These are phyloP conservation scores for Acleris holmiana DNA, from an alignment of 2,888 invertebrate species.

Conservation along the genomic window DNA sequence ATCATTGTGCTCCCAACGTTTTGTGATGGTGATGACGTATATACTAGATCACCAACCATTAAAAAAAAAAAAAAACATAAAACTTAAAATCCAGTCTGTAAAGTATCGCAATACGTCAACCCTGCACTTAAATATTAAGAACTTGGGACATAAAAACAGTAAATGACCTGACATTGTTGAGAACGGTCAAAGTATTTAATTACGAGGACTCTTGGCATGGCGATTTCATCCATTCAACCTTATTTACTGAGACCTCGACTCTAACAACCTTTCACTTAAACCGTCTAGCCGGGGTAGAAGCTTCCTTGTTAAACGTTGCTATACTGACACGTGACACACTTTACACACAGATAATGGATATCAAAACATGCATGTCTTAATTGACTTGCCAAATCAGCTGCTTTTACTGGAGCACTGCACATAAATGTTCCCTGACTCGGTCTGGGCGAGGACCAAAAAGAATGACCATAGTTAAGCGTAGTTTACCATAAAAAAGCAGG, in stretches of 20 bases:
- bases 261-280: slow-evolving; percentile 27
- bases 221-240: slow-evolving; percentile 52
- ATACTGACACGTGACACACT: slow-evolving; percentile 19
- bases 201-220: slow-evolving; percentile 57
- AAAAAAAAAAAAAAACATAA: no score
- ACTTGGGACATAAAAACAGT: slow-evolving; percentile 48
- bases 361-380: slow-evolving; percentile 19
- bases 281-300: slow-evolving; percentile 17
- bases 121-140: slow-evolving; percentile 43
- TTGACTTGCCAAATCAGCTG: slow-evolving; percentile 1
- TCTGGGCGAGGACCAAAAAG: no score
- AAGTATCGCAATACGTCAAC: slow-evolving; percentile 2
- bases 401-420: slow-evolving; percentile 1
- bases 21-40: no score
- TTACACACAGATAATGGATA: slow-evolving; percentile 11
- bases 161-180: slow-evolving; percentile 51
- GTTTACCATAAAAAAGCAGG: no score
- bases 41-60: no score
- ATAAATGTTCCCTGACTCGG: not conserved
- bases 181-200: slow-evolving; percentile 68
- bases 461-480: no score
- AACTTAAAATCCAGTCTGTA: no score
- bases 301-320: slow-evolving; percentile 15
- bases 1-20: no score
- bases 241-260: slow-evolving; percentile 32